phyloP scores from a whole-genome alignment of 2,113 vertebrate genomes.

The Mormoops blainvillei region DNA sequence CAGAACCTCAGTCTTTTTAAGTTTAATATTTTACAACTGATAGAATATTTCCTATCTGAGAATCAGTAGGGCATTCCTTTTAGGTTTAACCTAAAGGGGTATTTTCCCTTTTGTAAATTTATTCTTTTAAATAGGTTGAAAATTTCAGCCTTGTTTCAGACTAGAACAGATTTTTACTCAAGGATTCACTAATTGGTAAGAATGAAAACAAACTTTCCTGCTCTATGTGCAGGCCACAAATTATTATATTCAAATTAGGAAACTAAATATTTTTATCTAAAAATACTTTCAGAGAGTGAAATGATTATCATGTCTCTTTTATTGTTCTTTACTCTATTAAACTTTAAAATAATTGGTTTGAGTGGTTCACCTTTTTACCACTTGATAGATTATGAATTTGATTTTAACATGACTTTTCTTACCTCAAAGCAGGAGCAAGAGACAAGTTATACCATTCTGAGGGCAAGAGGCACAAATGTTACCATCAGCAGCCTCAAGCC shows the following conservation, averaged over 20 bases:
- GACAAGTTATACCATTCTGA: conserved; percentile 98
- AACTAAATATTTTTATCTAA: background rate
- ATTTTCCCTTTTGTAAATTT: background rate
- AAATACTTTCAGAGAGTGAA: background rate
- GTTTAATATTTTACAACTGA: background rate
- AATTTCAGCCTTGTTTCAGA: background rate
- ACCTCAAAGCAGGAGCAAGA: conserved; percentile 96
- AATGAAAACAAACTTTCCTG: background rate
- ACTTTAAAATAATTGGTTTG: background rate
- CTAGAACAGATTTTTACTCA: background rate
- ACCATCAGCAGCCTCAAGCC: conserved; percentile 95
- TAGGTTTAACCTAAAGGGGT: background rate
- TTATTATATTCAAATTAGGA: background rate
- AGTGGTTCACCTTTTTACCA: background rate
- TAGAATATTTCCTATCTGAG: background rate
- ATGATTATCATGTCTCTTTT: background rate
- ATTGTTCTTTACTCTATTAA: background rate
- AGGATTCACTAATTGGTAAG: background rate
- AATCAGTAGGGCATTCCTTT: background rate
- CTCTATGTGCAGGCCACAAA: background rate
- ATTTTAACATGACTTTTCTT: conserved; percentile 75
- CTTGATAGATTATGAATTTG: background rate
- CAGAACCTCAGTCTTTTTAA: background rate
- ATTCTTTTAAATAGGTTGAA: conserved; percentile 8
- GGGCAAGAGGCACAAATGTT: conserved; percentile 93